Base-by-base conservation (phyloP, 2,888 invertebrate genomes). In the Diarsia dahlii region DNA sequence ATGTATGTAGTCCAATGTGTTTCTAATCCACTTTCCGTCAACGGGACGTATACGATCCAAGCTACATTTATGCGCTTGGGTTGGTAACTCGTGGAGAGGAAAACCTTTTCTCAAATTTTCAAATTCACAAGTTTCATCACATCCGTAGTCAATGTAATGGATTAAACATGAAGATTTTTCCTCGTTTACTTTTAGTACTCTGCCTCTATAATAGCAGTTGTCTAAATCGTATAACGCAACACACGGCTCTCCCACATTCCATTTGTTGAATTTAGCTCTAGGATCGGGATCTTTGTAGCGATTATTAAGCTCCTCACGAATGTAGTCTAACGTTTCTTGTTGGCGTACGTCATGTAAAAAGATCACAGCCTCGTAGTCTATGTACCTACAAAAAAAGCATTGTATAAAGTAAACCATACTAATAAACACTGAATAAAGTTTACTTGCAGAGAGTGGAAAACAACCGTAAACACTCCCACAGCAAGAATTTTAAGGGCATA, bases 81-180 rank as follows among this genome's bases (percentile, higher is more conserved):
- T 96, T 0, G 98, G 98, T 74, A 98, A 95, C 69, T 98, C 95
- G 0, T 97, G 95, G 65, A 98, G 97, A 9, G 97, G 97, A 2
- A 98, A 96, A 84, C 97, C 97, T 82, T 97, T 97, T 34, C 97
- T 95, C 70, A 99, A 88, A 71, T 97, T 96, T 1, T 94, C 91
- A 20, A 97, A 94, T 0, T 94, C 85, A 76, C 98, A 97, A 0
- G 93, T 91, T 92, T 99, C 99, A 60, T 97, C 95, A 90, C 98
- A 99, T 0, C 99, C 99, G 90, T 98, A 99, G 94, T 99, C 99
- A 1, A 99, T 97, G 93, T 98, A 98, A 71, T 97, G 95, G 0
- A 98, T 97, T 73, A 95, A 81, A 81, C 97, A 94, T 71, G 90
- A 87, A 66, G 92, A 87, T 3, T 93, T 85, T 76, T 96, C 95